Evolutionary conservation across 2,888 invertebrate species (phyloP).

Genomic region (Drosophila stalkeri): DNA sequence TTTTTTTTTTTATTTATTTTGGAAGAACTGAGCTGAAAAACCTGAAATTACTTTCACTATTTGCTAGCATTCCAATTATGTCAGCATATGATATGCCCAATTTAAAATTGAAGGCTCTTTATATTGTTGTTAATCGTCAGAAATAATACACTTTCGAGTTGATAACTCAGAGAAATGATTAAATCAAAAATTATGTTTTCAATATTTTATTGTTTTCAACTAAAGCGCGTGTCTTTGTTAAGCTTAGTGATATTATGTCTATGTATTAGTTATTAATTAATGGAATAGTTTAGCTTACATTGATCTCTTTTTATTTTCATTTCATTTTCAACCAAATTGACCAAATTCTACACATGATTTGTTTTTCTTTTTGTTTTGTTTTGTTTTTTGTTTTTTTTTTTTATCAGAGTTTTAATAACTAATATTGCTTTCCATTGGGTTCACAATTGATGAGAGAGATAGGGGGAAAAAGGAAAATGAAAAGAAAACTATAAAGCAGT

Average conservation of each 20-base stretch:
- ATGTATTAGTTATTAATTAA: conserved; percentile 58
- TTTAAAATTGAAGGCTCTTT: conserved; percentile 41
- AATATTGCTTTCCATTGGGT: conserved; percentile 64
- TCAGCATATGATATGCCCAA: conserved; percentile 58
- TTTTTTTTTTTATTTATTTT: conserved; percentile 36
- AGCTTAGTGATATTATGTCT: conserved; percentile 74
- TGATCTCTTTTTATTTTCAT: conserved; percentile 15
- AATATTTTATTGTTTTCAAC: conserved; percentile 55
- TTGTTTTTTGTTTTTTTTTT: conserved; percentile 4
- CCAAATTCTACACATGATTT: conserved; percentile 55
- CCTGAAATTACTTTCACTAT: conserved; percentile 63
- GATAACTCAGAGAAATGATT: conserved; percentile 32
- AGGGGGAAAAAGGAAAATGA: background rate
- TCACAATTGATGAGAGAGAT: conserved; percentile 28
- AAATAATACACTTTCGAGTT: conserved; percentile 22
- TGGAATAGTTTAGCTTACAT: conserved; percentile 57
- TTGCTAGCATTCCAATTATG: conserved; percentile 44
- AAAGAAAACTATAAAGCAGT: conserved; percentile 9
- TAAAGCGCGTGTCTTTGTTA: conserved; percentile 63
- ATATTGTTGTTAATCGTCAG: conserved; percentile 11
- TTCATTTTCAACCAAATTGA: conserved; percentile 69
- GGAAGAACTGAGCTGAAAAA: conserved; percentile 75
- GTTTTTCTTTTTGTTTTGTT: background rate
- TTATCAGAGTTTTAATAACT: conserved; percentile 60
- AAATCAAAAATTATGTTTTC: conserved; percentile 16